These are phyloP conservation scores for Stomatorhinus walkeri DNA, from an alignment of 2,797 vertebrate species.

Conservation along the genomic window DNA sequence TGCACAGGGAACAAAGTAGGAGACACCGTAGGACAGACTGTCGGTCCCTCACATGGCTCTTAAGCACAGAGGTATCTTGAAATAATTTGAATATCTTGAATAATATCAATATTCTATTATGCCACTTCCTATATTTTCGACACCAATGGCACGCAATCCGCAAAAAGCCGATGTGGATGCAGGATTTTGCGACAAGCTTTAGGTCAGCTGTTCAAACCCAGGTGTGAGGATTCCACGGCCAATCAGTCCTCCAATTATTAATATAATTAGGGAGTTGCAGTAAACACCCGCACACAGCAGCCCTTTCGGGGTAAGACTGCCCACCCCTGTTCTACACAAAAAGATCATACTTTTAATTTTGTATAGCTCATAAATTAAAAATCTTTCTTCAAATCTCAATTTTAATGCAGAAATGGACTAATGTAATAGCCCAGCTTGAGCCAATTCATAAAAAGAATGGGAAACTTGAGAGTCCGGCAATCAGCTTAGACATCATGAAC, in stretches of 20 bases:
- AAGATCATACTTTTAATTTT: neutral
- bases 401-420: neutral
- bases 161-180: neutral
- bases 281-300: neutral
- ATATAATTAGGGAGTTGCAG: neutral
- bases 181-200: neutral
- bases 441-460: neutral
- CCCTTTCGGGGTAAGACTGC: neutral
- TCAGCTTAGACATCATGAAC: neutral
- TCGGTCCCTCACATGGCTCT: neutral
- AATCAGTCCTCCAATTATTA: neutral
- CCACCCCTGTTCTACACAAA: neutral
- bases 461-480: neutral
- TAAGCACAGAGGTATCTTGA: neutral
- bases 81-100: neutral
- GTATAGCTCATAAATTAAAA: neutral
- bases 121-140: neutral
- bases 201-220: neutral
- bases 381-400: neutral
- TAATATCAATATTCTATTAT: neutral
- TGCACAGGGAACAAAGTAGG: neutral
- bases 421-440: neutral
- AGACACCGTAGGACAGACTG: neutral
- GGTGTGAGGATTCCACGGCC: neutral
- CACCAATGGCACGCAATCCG: neutral